phyloP scores from a whole-genome alignment of 1,140 invertebrate genomes.

The Stegodyphus mimosarum region DNA sequence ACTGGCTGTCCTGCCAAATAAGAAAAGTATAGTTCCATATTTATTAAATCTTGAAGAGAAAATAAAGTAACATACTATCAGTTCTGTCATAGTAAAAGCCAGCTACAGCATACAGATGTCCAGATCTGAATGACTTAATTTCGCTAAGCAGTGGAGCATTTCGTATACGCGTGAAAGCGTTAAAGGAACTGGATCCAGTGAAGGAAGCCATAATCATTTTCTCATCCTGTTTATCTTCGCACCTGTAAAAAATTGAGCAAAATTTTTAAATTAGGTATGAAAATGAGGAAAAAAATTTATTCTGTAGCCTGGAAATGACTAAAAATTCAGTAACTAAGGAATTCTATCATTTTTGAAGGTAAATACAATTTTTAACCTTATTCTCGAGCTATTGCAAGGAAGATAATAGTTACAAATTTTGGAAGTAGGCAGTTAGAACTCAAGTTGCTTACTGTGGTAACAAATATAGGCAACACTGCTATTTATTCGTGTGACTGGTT shows the following conservation, averaged over 20 bases:
- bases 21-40: no score
- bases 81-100: constrained; percentile 19
- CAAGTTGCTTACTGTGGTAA: no score
- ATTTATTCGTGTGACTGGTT: no score
- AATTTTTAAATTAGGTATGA: not conserved
- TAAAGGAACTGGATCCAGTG: not conserved
- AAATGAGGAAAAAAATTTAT: not conserved
- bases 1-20: no score
- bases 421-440: no score
- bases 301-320: not conserved
- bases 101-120: constrained; percentile 30
- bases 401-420: no score
- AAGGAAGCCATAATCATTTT: not conserved
- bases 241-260: not conserved
- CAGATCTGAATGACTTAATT: constrained; percentile 18
- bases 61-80: constrained; percentile 2
- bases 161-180: not conserved
- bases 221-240: not conserved
- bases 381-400: no score
- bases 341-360: not conserved
- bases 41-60: not conserved
- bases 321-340: not conserved
- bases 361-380: no score
- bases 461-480: no score
- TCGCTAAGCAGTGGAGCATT: constrained; percentile 17